Conservation (phyloP, 2,797 vertebrate species). For the Hydrolagus colliei region DNA sequence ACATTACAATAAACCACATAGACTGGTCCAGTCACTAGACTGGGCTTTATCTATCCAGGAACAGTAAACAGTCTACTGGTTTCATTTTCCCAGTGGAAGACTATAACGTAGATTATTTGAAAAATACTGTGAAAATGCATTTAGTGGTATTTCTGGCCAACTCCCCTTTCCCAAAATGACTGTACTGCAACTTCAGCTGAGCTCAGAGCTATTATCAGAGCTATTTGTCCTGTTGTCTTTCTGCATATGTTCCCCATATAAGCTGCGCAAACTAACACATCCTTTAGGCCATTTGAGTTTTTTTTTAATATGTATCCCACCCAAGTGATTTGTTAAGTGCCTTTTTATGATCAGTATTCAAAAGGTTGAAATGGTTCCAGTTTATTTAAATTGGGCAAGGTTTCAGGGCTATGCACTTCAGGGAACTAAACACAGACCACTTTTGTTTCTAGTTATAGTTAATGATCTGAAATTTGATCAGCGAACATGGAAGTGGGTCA, state of each 20-base stretch:
- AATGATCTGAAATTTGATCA: conserved; percentile 12
- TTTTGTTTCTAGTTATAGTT: conserved; percentile 25
- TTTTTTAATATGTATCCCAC: background rate
- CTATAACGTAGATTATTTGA: background rate
- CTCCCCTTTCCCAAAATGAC: background rate
- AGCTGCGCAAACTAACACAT: background rate
- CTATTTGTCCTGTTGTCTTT: background rate
- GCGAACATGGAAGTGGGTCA: background rate
- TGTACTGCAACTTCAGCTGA: background rate
- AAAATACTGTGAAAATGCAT: background rate
- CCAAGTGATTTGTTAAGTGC: conserved; percentile 17
- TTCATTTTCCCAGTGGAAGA: background rate
- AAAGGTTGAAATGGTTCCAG: background rate
- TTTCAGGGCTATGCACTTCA: background rate
- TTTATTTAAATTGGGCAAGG: conserved; percentile 15
- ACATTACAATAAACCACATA: background rate
- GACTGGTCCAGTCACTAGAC: background rate
- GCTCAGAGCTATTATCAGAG: background rate
- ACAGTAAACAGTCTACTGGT: background rate
- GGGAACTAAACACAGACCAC: background rate
- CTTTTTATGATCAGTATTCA: conserved; percentile 16
- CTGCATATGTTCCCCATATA: background rate
- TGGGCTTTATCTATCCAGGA: background rate
- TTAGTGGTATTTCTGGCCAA: background rate
- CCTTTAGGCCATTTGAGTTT: background rate